phyloP scores from a whole-genome alignment of 2,797 vertebrate genomes.

The Onychomys torridus region DNA sequence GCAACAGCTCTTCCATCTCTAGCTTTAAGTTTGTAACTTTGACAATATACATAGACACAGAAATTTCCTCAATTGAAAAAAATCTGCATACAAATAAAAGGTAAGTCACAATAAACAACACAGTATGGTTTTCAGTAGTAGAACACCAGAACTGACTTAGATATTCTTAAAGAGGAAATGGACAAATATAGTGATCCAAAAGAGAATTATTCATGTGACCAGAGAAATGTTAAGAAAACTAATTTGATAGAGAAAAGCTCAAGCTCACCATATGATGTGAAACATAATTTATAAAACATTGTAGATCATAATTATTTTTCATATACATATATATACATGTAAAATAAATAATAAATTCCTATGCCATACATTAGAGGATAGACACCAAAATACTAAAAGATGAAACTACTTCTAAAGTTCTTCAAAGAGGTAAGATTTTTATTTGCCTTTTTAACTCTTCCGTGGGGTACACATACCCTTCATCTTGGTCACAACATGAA shows the following conservation, averaged over 20 bases:
- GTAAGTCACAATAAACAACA: slow-evolving; percentile 16
- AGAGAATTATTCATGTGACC: slow-evolving; percentile 19
- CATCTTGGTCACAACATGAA: background rate
- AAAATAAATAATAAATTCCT: background rate
- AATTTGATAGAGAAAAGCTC: slow-evolving; percentile 10
- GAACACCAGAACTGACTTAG: slow-evolving; percentile 49
- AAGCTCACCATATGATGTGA: slow-evolving; percentile 21
- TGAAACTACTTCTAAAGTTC: slow-evolving; percentile 6
- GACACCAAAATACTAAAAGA: slow-evolving; percentile 34
- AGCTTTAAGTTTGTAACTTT: background rate
- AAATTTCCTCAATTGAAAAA: slow-evolving; percentile 26
- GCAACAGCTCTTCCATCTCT: background rate
- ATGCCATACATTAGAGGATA: background rate
- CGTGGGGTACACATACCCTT: background rate
- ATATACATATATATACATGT: background rate
- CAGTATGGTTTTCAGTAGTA: background rate
- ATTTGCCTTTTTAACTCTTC: slow-evolving; percentile 29
- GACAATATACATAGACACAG: background rate
- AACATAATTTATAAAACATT: slow-evolving; percentile 17
- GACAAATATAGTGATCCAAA: background rate
- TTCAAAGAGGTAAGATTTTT: background rate
- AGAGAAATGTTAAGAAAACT: slow-evolving; percentile 35
- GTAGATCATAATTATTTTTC: background rate
- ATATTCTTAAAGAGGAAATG: slow-evolving; percentile 43
- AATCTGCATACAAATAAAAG: slow-evolving; percentile 44